phyloP scores from a whole-genome alignment of 2,888 invertebrate species.

The Leptinotarsa rubiginosa region DNA sequence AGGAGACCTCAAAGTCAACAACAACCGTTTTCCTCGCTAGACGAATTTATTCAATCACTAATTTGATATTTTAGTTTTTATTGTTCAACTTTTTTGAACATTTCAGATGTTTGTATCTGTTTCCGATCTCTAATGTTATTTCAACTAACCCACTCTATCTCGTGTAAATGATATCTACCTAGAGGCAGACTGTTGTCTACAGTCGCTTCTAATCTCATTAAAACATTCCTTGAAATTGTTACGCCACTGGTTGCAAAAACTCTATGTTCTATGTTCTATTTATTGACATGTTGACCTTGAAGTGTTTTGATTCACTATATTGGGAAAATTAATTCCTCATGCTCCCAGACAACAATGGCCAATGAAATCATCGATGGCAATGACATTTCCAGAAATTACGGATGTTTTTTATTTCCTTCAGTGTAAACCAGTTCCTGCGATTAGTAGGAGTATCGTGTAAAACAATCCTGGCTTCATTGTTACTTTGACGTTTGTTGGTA shows the following conservation, averaged over 20 bases:
- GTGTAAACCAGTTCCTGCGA: constrained; percentile 1
- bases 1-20: too few relatives aligned
- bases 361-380: constrained; percentile 12
- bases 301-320: neutral
- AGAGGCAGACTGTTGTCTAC: too few relatives aligned
- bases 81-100: too few relatives aligned
- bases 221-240: too few relatives aligned
- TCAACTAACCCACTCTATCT: too few relatives aligned
- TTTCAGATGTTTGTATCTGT: too few relatives aligned
- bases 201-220: too few relatives aligned
- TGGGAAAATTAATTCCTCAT: neutral
- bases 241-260: neutral
- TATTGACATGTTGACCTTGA: neutral
- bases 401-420: neutral
- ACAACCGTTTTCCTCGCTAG: too few relatives aligned
- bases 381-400: neutral
- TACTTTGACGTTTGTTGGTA: neutral
- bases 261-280: neutral
- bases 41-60: too few relatives aligned
- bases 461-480: neutral
- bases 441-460: neutral
- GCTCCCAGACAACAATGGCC: neutral
- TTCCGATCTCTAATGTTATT: too few relatives aligned
- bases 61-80: too few relatives aligned
- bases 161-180: too few relatives aligned